phyloP scores from a whole-genome alignment of 2,888 invertebrate species.

The Hermaeophaga mercurialis region DNA sequence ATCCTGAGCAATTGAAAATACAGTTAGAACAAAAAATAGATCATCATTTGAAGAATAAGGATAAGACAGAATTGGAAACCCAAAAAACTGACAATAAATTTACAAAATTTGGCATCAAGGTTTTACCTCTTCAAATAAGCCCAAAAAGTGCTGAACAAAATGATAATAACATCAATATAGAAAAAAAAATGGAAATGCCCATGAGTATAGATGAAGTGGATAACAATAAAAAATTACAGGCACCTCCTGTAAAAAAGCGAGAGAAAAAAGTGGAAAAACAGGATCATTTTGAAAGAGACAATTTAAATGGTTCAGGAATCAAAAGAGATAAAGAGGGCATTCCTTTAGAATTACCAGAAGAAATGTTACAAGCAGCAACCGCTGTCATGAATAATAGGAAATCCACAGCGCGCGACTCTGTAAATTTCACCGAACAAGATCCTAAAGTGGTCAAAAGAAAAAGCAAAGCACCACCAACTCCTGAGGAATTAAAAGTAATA shows the following conservation, averaged over 20 bases:
- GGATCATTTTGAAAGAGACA: slow-evolving; percentile 53
- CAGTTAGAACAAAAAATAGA: slow-evolving; percentile 51
- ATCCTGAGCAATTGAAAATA: slow-evolving; percentile 48
- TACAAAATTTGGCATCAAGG: slow-evolving; percentile 71
- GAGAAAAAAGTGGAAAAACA: slow-evolving; percentile 49
- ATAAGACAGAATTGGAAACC: slow-evolving; percentile 56
- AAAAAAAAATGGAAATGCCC: slow-evolving; percentile 40
- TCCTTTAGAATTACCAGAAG: slow-evolving; percentile 73
- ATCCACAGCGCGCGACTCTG: slow-evolving; percentile 52
- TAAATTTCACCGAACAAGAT: slow-evolving; percentile 44
- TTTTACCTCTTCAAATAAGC: slow-evolving; percentile 60
- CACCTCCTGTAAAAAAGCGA: slow-evolving; percentile 60
- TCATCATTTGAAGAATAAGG: slow-evolving; percentile 32
- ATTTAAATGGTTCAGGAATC: slow-evolving; percentile 65
- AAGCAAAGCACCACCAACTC: slow-evolving; percentile 76
- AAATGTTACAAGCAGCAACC: slow-evolving; percentile 74
- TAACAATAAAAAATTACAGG: slow-evolving; percentile 56
- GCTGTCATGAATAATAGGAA: slow-evolving; percentile 72
- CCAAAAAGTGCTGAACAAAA: slow-evolving; percentile 53
- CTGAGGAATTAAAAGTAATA: slow-evolving; percentile 48
- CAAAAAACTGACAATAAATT: slow-evolving; percentile 65
- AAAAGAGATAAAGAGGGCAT: slow-evolving; percentile 66
- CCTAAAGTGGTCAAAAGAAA: slow-evolving; percentile 66
- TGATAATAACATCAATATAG: slow-evolving; percentile 55
- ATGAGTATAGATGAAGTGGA: slow-evolving; percentile 60